Evolutionary conservation across 2,113 vertebrate genomes (phyloP).

Genomic region (Nesoenas mayeri): DNA sequence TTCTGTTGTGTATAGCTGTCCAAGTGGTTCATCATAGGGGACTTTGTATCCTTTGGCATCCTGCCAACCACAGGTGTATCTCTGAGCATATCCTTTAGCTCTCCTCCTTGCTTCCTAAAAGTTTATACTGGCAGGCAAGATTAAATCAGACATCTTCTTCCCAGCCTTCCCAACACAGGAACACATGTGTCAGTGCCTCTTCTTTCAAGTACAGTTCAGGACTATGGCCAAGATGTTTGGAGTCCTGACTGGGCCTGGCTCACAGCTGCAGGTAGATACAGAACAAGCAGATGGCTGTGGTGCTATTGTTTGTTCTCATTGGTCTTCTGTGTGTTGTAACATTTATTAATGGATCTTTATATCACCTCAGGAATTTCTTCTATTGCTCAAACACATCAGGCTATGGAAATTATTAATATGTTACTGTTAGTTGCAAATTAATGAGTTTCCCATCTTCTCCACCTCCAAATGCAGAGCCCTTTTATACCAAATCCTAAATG

Average conservation of each 20-base stretch:
- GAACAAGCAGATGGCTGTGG: background rate
- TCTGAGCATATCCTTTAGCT: background rate
- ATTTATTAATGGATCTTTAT: background rate
- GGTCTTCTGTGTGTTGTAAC: background rate
- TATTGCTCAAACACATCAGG: background rate
- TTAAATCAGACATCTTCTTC: background rate
- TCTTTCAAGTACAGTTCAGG: background rate
- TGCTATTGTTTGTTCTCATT: background rate
- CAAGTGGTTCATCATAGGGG: background rate
- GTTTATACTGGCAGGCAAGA: background rate
- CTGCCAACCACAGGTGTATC: background rate
- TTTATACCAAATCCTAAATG: background rate
- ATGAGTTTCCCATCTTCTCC: background rate
- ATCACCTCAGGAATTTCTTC: background rate
- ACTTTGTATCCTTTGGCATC: background rate
- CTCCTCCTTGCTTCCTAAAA: background rate
- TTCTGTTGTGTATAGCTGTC: background rate
- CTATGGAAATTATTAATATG: background rate
- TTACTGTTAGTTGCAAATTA: background rate
- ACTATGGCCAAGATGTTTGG: background rate
- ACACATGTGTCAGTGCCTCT: background rate
- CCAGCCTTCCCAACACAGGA: background rate
- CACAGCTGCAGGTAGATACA: background rate
- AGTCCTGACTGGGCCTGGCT: background rate
- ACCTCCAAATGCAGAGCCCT: fast-evolving